These are phyloP conservation scores for Octomys mimax DNA, from an alignment of 2,797 vertebrate species.

Conservation along the genomic window DNA sequence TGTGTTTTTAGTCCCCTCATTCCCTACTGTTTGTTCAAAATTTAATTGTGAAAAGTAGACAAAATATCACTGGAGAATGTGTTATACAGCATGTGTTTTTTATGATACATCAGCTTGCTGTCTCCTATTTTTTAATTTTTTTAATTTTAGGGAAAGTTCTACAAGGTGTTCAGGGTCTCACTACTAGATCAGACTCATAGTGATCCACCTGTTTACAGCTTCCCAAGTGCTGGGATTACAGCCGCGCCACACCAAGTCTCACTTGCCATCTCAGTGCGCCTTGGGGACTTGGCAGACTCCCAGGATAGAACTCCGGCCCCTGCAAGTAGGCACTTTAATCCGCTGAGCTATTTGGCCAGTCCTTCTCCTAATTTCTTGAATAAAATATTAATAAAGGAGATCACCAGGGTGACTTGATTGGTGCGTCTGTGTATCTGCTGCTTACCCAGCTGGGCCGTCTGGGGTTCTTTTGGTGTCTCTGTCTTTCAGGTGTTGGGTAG, in stretches of 20 bases:
- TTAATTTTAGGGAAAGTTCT: background rate
- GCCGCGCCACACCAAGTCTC: fast-evolving
- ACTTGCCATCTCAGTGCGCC: too few relatives aligned
- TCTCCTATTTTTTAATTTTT: background rate
- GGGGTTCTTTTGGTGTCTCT: background rate
- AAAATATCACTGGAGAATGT: background rate
- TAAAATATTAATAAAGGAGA: background rate
- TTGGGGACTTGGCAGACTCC: too few relatives aligned
- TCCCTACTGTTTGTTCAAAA: background rate
- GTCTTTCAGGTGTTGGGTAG: background rate
- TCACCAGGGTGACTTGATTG: background rate
- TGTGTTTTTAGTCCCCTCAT: background rate
- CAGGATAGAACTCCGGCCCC: too few relatives aligned
- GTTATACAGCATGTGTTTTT: background rate
- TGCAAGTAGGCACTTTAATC: too few relatives aligned
- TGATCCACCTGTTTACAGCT: too few relatives aligned
- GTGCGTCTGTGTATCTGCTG: background rate
- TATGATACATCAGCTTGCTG: background rate
- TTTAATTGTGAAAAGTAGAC: background rate
- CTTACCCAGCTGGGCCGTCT: background rate
- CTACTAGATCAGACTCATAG: too few relatives aligned
- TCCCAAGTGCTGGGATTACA: too few relatives aligned
- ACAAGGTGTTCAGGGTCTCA: too few relatives aligned
- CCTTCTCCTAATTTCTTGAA: background rate
- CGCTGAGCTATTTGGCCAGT: too few relatives aligned